Evolutionary conservation across 2,797 vertebrate genomes (phyloP).

Genomic region (Helostoma temminkii): DNA sequence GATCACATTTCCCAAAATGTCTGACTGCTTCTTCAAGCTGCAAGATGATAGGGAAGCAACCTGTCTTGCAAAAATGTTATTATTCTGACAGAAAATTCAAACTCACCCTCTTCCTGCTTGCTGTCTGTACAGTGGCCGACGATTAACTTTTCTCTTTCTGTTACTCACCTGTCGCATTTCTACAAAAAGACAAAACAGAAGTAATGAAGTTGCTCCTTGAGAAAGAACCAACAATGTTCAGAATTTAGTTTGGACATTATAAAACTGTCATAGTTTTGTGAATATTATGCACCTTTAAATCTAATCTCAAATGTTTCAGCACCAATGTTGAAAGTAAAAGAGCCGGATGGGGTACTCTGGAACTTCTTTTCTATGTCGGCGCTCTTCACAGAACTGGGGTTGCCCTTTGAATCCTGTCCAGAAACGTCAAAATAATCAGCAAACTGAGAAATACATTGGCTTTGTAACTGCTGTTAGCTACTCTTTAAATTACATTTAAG

Average conservation of each 20-base stretch:
- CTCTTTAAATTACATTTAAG: not conserved
- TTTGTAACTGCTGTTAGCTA: not conserved
- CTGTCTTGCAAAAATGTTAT: too few relatives aligned
- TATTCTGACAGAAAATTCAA: too few relatives aligned
- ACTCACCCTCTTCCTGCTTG: constrained; percentile 43
- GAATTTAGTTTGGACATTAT: not conserved
- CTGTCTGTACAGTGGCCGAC: constrained; percentile 71
- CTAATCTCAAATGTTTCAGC: constrained; percentile 59
- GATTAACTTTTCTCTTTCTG: constrained; percentile 66
- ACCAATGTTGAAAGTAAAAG: constrained; percentile 38
- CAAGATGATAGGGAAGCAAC: too few relatives aligned
- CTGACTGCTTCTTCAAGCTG: too few relatives aligned
- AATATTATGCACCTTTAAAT: constrained; percentile 69
- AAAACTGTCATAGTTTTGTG: not conserved
- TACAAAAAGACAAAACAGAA: constrained; percentile 39
- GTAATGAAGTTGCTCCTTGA: not conserved
- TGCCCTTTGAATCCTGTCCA: constrained; percentile 63
- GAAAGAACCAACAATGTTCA: not conserved
- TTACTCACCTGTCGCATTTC: constrained; percentile 75
- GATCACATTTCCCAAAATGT: too few relatives aligned
- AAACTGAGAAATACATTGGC: not conserved
- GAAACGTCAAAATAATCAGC: not conserved
- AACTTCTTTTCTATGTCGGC: constrained; percentile 70
- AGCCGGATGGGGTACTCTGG: constrained; percentile 51
- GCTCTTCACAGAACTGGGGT: constrained; percentile 35